Evolutionary conservation across 1,140 invertebrate genomes (phyloP).

Genomic region (Diorhabda sublineata): DNA sequence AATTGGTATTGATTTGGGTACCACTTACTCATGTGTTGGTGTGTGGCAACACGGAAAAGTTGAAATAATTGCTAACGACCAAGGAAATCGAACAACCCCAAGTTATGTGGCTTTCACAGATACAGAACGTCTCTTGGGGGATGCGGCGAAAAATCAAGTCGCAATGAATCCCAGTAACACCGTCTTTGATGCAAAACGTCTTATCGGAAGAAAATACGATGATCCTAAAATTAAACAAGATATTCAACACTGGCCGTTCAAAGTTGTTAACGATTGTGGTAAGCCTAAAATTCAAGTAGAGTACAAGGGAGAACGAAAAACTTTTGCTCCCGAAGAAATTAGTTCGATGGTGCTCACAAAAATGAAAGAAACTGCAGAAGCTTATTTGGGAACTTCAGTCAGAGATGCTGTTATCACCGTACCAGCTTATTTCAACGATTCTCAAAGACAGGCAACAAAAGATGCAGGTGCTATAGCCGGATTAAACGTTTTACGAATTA

Average conservation of each 20-base stretch:
- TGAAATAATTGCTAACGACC: constrained; percentile 92
- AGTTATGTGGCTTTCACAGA: constrained; percentile 86
- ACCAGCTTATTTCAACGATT: constrained; percentile 59
- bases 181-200: constrained; percentile 62
- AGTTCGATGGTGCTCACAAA: constrained; percentile 78
- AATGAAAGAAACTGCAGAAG: constrained; percentile 82
- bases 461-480: constrained; percentile 60
- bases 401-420: constrained; percentile 44
- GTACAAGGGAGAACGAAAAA: constrained; percentile 62
- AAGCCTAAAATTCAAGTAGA: constrained; percentile 65
- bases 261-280: constrained; percentile 47
- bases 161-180: constrained; percentile 84
- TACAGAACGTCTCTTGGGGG: constrained; percentile 67
- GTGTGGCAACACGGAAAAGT: constrained; percentile 84
- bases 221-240: constrained; percentile 52
- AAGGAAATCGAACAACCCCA: constrained; percentile 88
- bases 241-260: constrained; percentile 52
- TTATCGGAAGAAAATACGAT: constrained; percentile 51
- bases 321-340: constrained; percentile 32
- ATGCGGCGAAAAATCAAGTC: constrained; percentile 56
- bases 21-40: constrained; percentile 77
- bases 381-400: constrained; percentile 45
- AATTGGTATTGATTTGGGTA: constrained; percentile 75
- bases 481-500: constrained; percentile 55
- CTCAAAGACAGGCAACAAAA: constrained; percentile 65